Percentiles rank a stretch among this genome's conserved stretches.
Evolutionary conservation across 2,888 invertebrate species (phyloP).

Genomic region (Alviniconcha strummeri): DNA sequence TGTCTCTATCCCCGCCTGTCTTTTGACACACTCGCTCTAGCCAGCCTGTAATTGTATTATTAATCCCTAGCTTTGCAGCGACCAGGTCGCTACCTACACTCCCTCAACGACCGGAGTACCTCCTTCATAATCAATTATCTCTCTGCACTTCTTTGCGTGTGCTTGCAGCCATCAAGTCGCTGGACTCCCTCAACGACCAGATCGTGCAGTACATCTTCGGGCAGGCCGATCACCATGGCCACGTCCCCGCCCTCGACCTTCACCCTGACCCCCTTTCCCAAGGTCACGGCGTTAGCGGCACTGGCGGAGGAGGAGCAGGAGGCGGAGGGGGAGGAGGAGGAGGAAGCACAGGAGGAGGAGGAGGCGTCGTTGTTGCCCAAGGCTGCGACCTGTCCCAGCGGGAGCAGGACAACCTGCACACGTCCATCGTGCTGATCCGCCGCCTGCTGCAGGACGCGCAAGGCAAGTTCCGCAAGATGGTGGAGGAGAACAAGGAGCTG

Average conservation of each 20-base stretch:
- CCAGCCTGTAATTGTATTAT: too few relatives aligned
- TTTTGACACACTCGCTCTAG: too few relatives aligned
- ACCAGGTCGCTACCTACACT: too few relatives aligned
- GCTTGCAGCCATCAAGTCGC: constrained; percentile 74
- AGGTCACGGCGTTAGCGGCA: neutral
- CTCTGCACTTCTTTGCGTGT: neutral
- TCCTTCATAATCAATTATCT: too few relatives aligned
- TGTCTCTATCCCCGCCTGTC: too few relatives aligned
- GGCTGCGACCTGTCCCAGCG: constrained; percentile 49
- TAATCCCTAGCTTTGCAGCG: too few relatives aligned
- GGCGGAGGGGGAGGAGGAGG: neutral
- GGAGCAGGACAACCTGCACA: constrained; percentile 79
- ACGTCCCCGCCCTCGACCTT: neutral
- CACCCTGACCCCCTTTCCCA: constrained; percentile 10
- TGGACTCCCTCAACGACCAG: constrained; percentile 75
- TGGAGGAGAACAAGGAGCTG: constrained; percentile 84
- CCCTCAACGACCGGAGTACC: too few relatives aligned
- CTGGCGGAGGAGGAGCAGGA: neutral
- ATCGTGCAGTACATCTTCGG: constrained; percentile 74
- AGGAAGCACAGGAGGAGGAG: neutral
- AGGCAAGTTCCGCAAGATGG: constrained; percentile 90
- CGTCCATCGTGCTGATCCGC: constrained; percentile 90
- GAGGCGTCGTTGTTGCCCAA: constrained; percentile 3
- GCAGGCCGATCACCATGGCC: constrained; percentile 51
- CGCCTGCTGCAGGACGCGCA: constrained; percentile 89